Conservation (phyloP, 2,888 invertebrate genomes). For the Smittia sp. region DNA sequence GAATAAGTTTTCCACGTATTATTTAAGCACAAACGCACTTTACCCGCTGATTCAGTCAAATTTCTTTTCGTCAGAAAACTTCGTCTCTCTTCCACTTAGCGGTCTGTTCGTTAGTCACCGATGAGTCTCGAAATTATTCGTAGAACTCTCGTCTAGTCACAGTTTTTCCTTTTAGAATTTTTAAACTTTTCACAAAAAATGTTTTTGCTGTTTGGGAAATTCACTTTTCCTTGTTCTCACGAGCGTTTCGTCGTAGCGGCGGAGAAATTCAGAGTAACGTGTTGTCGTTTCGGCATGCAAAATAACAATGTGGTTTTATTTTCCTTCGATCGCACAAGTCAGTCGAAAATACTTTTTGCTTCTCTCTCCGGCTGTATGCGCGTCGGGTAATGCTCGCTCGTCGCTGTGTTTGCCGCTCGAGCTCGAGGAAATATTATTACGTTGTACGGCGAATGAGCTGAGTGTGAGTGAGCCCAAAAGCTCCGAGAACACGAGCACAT, state of each 20-base stretch:
- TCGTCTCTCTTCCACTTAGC: slow-evolving; percentile 1
- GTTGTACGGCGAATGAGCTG: slow-evolving; percentile 14
- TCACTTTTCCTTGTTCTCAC: slow-evolving; percentile 16
- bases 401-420: slow-evolving; percentile 8
- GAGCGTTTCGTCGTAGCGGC: background rate
- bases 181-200: no score
- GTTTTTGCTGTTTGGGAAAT: no score
- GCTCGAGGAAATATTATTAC: background rate
- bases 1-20: background rate
- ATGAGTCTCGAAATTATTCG: background rate
- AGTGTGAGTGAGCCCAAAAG: slow-evolving; percentile 17
- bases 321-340: slow-evolving; percentile 29
- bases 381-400: background rate
- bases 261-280: slow-evolving; percentile 11
- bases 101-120: background rate
- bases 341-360: slow-evolving; percentile 20
- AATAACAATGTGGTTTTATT: slow-evolving; percentile 41
- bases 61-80: background rate
- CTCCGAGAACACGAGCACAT: slow-evolving; percentile 22
- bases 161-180: slow-evolving; percentile 15
- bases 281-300: slow-evolving; percentile 37
- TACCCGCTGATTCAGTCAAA: background rate
- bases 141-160: background rate
- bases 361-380: slow-evolving; percentile 16
- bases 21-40: background rate